Percentiles rank a stretch among this genome's conserved stretches.
Conservation (phyloP, 2,113 vertebrate species). For the Tauraco erythrolophus region DNA sequence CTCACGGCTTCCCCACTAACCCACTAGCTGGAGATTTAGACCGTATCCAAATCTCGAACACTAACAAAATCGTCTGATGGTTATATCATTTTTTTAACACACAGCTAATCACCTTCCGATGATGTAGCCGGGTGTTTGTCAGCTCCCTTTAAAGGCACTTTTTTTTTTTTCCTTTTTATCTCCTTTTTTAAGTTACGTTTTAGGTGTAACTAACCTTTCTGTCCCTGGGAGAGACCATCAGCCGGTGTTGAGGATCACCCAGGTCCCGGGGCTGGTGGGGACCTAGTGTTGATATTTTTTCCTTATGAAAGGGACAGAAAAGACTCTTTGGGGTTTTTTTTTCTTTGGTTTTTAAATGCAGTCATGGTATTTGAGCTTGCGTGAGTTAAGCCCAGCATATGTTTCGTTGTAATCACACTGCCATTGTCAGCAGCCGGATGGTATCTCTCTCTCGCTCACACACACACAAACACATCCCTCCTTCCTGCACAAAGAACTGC, state of each 20-base stretch:
- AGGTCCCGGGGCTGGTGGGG: background rate
- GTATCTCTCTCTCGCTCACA: constrained; percentile 35
- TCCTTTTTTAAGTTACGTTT: background rate
- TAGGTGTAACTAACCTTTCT: constrained; percentile 2
- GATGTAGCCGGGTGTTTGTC: constrained; percentile 10
- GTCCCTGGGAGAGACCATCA: background rate
- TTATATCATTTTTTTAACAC: constrained; percentile 34
- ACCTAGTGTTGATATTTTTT: constrained; percentile 34
- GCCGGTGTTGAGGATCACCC: background rate
- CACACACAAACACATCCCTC: constrained; percentile 32
- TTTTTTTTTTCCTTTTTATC: background rate
- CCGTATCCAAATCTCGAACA: background rate
- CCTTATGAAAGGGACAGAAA: constrained; percentile 13
- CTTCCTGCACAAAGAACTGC: constrained; percentile 65
- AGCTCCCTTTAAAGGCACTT: constrained; percentile 58
- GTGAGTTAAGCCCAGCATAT: constrained; percentile 40
- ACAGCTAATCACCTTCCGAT: constrained; percentile 43
- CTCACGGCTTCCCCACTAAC: constrained; percentile 38
- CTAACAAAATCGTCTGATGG: background rate
- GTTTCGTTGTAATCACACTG: constrained; percentile 58
- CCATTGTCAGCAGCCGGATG: constrained; percentile 59
- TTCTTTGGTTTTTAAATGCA: constrained; percentile 3
- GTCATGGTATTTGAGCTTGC: constrained; percentile 49
- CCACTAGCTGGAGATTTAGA: constrained; percentile 38
- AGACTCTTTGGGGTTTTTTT: background rate